Conservation (phyloP, 2,888 invertebrate genomes). For the Dasypolia templi region DNA sequence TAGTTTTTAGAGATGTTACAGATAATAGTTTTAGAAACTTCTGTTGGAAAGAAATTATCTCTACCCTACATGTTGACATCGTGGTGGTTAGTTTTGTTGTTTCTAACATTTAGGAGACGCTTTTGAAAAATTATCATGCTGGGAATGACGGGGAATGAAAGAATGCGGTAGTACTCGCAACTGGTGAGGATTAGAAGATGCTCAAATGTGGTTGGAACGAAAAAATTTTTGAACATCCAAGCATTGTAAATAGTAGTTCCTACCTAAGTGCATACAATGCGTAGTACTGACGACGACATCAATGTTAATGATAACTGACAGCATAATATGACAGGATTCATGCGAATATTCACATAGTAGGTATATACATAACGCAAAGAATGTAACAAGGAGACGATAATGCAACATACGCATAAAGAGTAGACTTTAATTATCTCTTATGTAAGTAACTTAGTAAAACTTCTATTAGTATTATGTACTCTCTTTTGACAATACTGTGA, state of each 20-base stretch:
- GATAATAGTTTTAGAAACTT: slow-evolving; percentile 66
- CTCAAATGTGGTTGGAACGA: neutral
- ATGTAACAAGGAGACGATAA: neutral
- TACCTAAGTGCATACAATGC: neutral
- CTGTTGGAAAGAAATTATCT: slow-evolving; percentile 63
- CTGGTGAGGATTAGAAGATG: neutral
- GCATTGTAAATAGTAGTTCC: too few relatives aligned
- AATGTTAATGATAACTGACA: neutral
- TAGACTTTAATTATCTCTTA: neutral
- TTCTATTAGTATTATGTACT: neutral
- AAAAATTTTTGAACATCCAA: slow-evolving; percentile 3
- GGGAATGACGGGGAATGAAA: slow-evolving; percentile 21
- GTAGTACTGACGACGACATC: neutral
- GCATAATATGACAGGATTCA: slow-evolving; percentile 3
- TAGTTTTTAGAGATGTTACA: slow-evolving; percentile 65
- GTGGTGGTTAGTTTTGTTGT: slow-evolving; percentile 51
- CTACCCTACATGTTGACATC: slow-evolving; percentile 54
- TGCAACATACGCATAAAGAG: neutral
- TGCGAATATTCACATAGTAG: neutral
- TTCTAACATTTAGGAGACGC: slow-evolving; percentile 11
- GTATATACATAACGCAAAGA: neutral
- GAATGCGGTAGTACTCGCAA: slow-evolving; percentile 19
- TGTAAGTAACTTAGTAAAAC: too few relatives aligned
- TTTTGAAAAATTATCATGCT: slow-evolving; percentile 45
- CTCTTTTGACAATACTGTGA: neutral